These are phyloP conservation scores for Mizuhopecten yessoensis DNA, from an alignment of 1,140 invertebrate genomes.

Conservation along the genomic window DNA sequence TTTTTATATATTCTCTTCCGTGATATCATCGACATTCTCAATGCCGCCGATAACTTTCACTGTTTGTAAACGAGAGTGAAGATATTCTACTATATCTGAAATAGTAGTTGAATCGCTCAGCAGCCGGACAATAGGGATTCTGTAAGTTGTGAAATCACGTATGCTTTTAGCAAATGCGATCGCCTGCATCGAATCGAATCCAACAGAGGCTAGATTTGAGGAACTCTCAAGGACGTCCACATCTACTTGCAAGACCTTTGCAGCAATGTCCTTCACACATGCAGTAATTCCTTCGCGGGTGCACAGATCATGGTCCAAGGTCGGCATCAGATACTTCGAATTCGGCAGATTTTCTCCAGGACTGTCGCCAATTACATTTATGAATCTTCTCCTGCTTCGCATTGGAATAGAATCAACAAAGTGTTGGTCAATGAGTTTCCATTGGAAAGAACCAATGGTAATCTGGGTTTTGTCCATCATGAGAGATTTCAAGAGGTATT, in stretches of 20 bases:
- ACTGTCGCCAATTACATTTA: neutral
- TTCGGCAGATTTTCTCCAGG: too few relatives aligned
- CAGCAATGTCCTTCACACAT: neutral
- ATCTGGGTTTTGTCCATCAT: neutral
- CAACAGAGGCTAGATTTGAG: conserved; percentile 28
- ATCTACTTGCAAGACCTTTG: conserved; percentile 18
- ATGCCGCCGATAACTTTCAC: too few relatives aligned
- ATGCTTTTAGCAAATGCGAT: conserved; percentile 55
- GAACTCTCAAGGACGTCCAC: neutral
- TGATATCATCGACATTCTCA: too few relatives aligned
- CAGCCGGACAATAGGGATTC: conserved; percentile 41
- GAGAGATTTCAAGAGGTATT: too few relatives aligned
- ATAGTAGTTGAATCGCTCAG: neutral
- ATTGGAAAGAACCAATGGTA: conserved; percentile 11
- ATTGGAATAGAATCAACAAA: neutral
- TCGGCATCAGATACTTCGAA: too few relatives aligned
- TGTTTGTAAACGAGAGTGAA: too few relatives aligned
- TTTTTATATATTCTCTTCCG: too few relatives aligned
- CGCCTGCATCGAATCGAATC: conserved; percentile 60
- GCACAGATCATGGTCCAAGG: neutral
- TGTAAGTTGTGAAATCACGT: neutral
- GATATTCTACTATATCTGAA: neutral
- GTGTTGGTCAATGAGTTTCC: neutral
- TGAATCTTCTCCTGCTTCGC: neutral
- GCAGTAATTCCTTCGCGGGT: neutral